Base-by-base conservation (phyloP, 2,888 invertebrate species). In the Parascotia fuliginaria region DNA sequence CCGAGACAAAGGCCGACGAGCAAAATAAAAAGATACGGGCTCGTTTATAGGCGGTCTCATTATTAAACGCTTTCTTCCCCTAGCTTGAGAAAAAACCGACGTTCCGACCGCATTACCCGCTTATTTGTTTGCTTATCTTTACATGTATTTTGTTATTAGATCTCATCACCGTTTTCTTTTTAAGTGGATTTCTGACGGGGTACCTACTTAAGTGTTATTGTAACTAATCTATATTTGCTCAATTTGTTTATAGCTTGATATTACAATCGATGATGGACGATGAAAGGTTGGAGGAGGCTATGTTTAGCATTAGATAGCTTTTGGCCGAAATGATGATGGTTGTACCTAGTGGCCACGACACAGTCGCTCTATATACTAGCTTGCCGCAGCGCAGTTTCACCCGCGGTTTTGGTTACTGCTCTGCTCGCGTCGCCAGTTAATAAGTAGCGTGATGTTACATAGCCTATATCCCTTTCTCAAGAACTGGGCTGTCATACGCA, bases 21-120 rank as follows among this genome's bases (percentile, higher is more conserved):
- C 67, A 55, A 78, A 82, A 85, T 85, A 81, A 85, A 86, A 86
- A 77, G 73, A 71, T 83, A 85, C 67, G 58, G 75, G 56, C 49
- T 56, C 79, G 78, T 78, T 83, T 83, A 79, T 79, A 75, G 77
- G 69, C 79, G 73, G 78, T 75, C 79, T 79, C 80, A 82, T 82
- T 87, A 84, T 85, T 82, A 85, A 83, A 80, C 78, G 79, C 66
- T 85, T 80, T 81, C 75, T 79, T 77, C 65, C 68, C 59, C 65
- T 70, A 58, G 67, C 72, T 65, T 68, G 66, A 64, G 72, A 73
- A 77, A 78, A 79, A 77, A 65, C 66, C 73, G 66, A 71, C 62
- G 52, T 68, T 70, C 49, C 55, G 61, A 60, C 61, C 54, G 62
- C 60, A 66, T 68, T 70, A 72, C 64, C 58, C 60, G 65, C 69